Percentiles rank a stretch among this genome's conserved stretches.
These are phyloP conservation scores for Eucera pruinosa DNA, from an alignment of 2,888 invertebrate species.

Conservation along the genomic window DNA sequence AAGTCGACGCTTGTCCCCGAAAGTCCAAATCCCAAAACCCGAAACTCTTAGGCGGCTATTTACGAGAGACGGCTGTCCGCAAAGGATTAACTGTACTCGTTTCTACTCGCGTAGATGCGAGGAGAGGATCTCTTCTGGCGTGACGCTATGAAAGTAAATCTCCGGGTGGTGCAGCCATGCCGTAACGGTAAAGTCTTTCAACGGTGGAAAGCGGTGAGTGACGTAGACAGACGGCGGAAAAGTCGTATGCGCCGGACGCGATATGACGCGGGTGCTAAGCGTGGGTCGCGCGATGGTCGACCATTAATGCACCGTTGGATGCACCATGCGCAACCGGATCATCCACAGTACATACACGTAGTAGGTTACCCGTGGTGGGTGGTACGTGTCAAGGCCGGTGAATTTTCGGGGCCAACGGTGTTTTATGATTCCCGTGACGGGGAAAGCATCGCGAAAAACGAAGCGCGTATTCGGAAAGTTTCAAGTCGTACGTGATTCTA, in stretches of 20 bases:
- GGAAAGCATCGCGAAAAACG: neutral
- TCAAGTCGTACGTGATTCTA: no score
- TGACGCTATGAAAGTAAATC: no score
- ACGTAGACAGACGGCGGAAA: conserved; percentile 18
- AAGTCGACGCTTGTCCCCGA: no score
- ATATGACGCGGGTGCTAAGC: conserved; percentile 23
- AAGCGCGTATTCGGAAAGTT: neutral
- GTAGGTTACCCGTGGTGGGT: conserved; percentile 7
- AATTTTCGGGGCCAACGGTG: conserved; percentile 8
- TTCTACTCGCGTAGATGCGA: no score
- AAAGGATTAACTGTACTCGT: no score
- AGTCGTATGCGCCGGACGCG: no score
- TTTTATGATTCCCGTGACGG: neutral
- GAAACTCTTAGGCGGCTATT: no score
- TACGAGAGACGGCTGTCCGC: no score
- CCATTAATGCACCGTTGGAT: conserved; percentile 20
- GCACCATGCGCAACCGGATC: neutral
- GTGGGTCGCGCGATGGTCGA: conserved; percentile 26
- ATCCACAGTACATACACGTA: no score
- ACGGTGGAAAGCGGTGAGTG: neutral
- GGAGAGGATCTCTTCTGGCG: no score
- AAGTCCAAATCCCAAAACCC: no score
- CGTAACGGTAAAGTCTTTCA: neutral
- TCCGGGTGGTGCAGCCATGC: no score
- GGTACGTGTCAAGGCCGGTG: conserved; percentile 28